phyloP scores from a whole-genome alignment of 2,113 vertebrate genomes.

The Psittacara wagleri region DNA sequence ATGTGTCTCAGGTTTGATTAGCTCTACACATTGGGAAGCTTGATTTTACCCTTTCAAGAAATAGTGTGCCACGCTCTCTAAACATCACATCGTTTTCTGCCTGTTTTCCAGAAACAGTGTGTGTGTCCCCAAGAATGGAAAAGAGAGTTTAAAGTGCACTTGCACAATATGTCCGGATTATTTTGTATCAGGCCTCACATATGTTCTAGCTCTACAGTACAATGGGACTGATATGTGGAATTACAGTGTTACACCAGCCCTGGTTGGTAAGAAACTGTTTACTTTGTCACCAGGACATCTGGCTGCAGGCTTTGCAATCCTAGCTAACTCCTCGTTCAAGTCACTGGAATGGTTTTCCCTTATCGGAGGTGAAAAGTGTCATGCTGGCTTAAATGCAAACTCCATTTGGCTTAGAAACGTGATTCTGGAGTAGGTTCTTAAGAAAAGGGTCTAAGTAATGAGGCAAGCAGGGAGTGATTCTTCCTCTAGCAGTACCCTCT shows the following conservation, averaged over 20 bases:
- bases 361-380: neutral
- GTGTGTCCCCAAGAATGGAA: conserved; percentile 49
- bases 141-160: neutral
- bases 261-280: conserved; percentile 59
- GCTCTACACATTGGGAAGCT: neutral
- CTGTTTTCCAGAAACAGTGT: conserved; percentile 30
- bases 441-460: neutral
- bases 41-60: neutral
- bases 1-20: neutral
- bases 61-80: neutral
- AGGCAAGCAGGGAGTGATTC: neutral
- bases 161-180: neutral
- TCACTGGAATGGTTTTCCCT: neutral
- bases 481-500: neutral
- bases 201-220: conserved; percentile 33
- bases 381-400: neutral
- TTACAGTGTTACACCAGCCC: neutral
- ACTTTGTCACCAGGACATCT: neutral
- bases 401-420: neutral
- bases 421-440: neutral
- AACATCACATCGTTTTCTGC: neutral
- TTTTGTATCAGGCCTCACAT: neutral
- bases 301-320: neutral
- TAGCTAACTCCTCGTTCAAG: neutral
- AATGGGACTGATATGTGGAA: conserved; percentile 39